These are phyloP conservation scores for Dorcus hopei DNA, from an alignment of 2,888 invertebrate species.

Conservation along the genomic window DNA sequence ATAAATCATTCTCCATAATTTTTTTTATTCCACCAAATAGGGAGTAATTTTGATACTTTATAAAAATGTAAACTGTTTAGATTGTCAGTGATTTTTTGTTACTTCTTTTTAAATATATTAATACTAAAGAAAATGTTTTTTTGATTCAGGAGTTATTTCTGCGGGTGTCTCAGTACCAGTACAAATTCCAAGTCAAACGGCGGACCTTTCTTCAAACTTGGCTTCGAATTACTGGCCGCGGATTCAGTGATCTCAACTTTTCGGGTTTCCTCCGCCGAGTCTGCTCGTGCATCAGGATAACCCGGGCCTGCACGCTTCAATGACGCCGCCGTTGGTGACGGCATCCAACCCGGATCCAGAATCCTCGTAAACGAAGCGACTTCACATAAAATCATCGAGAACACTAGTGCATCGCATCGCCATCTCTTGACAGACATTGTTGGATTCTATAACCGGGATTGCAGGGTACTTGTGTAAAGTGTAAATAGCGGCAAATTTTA, in stretches of 20 bases:
- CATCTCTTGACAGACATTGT: slow-evolving; percentile 6
- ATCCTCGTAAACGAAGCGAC: slow-evolving; percentile 27
- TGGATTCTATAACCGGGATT: slow-evolving; percentile 29
- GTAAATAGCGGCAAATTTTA: slow-evolving; percentile 30
- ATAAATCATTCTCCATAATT: too few relatives aligned
- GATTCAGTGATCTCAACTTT: slow-evolving; percentile 90
- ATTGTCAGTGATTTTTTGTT: too few relatives aligned
- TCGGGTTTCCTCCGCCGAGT: slow-evolving; percentile 78
- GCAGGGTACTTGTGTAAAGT: slow-evolving; percentile 44
- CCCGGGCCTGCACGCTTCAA: slow-evolving; percentile 59
- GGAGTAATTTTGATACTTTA: too few relatives aligned
- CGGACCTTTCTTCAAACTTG: slow-evolving; percentile 69
- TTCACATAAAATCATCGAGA: slow-evolving; percentile 18
- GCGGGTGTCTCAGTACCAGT: slow-evolving; percentile 90
- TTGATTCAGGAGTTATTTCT: slow-evolving; percentile 80
- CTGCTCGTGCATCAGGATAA: slow-evolving; percentile 64
- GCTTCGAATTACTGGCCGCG: slow-evolving; percentile 82
- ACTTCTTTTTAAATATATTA: neutral
- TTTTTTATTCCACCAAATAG: too few relatives aligned
- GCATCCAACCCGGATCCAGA: slow-evolving; percentile 46
- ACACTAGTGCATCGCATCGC: slow-evolving; percentile 12
- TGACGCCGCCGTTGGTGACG: slow-evolving; percentile 53
- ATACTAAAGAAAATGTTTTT: neutral
- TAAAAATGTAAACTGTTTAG: too few relatives aligned
- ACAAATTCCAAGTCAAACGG: slow-evolving; percentile 83